phyloP scores from a whole-genome alignment of 2,797 vertebrate species.

The Aulostomus chinensis region DNA sequence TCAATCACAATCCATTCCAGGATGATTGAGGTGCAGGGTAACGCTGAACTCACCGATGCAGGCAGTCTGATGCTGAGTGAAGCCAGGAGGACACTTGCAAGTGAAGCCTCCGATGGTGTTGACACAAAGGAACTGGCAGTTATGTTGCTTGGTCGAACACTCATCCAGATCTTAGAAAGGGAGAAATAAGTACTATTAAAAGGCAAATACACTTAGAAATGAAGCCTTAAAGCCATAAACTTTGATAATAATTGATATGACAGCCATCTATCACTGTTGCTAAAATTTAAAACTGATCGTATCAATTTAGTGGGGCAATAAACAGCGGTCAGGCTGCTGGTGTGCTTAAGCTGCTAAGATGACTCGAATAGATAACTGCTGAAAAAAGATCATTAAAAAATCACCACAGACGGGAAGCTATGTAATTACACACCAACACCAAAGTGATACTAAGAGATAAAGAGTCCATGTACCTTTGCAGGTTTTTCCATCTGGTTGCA shows the following conservation, averaged over 20 bases:
- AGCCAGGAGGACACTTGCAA: constrained; percentile 96
- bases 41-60: constrained; percentile 88
- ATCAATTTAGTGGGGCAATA: neutral
- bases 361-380: neutral
- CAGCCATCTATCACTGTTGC: neutral
- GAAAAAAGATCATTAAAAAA: neutral
- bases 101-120: constrained; percentile 98
- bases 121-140: constrained; percentile 99
- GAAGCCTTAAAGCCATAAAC: neutral
- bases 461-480: constrained; percentile 86
- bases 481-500: constrained; percentile 91
- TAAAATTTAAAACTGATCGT: too few relatives aligned
- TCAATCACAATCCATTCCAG: too few relatives aligned
- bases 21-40: too few relatives aligned
- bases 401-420: too few relatives aligned
- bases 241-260: neutral
- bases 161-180: constrained; percentile 90
- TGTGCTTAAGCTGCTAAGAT: neutral
- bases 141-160: constrained; percentile 96
- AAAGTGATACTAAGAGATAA: neutral
- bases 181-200: neutral
- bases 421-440: neutral
- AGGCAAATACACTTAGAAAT: neutral
- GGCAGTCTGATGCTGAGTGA: constrained; percentile 96
- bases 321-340: neutral